Evolutionary conservation across 1,140 invertebrate species (phyloP).

Genomic region (Drosophila punjabiensis): DNA sequence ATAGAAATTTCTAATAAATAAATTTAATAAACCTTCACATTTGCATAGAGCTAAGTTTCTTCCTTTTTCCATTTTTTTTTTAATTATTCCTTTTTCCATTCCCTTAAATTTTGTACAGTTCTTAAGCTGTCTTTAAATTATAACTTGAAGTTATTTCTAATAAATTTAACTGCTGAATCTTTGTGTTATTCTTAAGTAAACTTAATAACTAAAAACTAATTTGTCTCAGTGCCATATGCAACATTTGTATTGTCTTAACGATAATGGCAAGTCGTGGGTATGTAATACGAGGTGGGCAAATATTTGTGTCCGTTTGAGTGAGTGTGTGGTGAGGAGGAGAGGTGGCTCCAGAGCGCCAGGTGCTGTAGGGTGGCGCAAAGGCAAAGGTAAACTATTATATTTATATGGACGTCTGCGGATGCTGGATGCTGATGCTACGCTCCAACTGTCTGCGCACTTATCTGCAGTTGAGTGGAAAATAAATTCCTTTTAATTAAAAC

Average conservation of each 20-base stretch:
- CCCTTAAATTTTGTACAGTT: background rate
- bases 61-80: background rate
- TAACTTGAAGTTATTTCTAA: background rate
- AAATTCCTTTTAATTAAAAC: conserved; percentile 84
- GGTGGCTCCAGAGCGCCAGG: background rate
- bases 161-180: background rate
- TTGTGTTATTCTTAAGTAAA: too few relatives aligned
- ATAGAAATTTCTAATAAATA: background rate
- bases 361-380: conserved; percentile 6
- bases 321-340: conserved; percentile 29
- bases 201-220: background rate
- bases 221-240: conserved; percentile 13
- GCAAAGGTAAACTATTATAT: conserved; percentile 59
- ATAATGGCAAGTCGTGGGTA: conserved; percentile 57
- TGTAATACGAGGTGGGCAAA: conserved; percentile 53
- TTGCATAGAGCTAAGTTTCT: background rate
- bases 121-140: background rate
- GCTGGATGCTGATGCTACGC: conserved; percentile 14
- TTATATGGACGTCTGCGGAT: conserved; percentile 48
- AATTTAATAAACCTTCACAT: background rate
- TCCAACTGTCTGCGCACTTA: conserved; percentile 69
- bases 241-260: conserved; percentile 55
- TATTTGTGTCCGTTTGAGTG: conserved; percentile 30
- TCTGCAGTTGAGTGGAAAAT: conserved; percentile 81
- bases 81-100: background rate